A percentile compares a stretch with the other conserved stretches of the same genome.
phyloP scores from a whole-genome alignment of 2,888 invertebrate genomes.

The Seira ritae region DNA sequence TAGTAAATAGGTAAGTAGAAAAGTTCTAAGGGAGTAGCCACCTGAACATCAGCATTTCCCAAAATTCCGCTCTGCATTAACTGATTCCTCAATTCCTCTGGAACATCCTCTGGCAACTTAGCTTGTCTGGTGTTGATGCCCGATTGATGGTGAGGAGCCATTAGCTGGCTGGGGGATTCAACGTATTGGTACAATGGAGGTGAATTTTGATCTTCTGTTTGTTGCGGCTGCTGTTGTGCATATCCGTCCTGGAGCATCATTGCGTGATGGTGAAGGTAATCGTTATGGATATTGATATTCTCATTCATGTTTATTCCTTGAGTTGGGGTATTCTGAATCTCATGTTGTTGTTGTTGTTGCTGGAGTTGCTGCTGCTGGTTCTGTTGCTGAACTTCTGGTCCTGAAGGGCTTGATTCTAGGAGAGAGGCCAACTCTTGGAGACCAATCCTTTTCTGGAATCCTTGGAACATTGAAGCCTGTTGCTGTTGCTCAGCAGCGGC shows the following conservation, averaged over 20 bases:
- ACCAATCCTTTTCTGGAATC: constrained; percentile 72
- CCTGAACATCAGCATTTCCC: constrained; percentile 90
- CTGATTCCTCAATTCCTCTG: constrained; percentile 89
- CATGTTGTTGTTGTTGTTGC: constrained; percentile 27
- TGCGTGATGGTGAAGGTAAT: constrained; percentile 35
- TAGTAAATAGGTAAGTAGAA: not conserved
- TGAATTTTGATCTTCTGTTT: constrained; percentile 36
- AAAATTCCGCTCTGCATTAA: constrained; percentile 89
- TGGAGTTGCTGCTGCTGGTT: constrained; percentile 37
- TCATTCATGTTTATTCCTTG: constrained; percentile 20
- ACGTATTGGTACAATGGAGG: constrained; percentile 51
- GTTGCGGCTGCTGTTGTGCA: constrained; percentile 21
- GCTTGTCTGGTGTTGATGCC: constrained; percentile 35
- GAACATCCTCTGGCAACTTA: constrained; percentile 88
- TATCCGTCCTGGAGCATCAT: constrained; percentile 6
- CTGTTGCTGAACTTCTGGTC: not conserved
- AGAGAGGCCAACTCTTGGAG: constrained; percentile 61
- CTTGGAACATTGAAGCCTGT: constrained; percentile 74
- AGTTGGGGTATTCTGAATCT: not conserved
- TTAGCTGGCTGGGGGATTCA: constrained; percentile 73
- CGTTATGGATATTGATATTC: constrained; percentile 30
- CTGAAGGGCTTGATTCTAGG: constrained; percentile 33
- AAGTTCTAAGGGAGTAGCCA: constrained; percentile 75
- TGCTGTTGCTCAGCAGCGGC: constrained; percentile 71
- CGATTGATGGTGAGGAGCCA: constrained; percentile 75